Evolutionary conservation across 1,140 invertebrate species (phyloP).

Genomic region (Cyclina sinensis): DNA sequence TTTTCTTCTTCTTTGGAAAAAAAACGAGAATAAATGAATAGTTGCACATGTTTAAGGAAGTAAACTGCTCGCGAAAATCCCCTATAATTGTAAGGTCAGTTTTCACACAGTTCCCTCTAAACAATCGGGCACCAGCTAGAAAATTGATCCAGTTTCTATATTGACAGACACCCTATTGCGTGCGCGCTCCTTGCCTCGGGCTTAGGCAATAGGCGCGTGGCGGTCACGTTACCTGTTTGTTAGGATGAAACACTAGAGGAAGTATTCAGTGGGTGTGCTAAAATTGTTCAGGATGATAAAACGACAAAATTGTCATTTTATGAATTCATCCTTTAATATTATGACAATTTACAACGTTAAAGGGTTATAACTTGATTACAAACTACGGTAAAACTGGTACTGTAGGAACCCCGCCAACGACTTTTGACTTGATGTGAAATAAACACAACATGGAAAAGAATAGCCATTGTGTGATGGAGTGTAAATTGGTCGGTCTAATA

Average conservation of each 20-base stretch:
- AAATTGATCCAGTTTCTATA: slow-evolving; percentile 2
- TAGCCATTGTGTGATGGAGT: too few species aligned
- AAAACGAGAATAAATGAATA: too few species aligned
- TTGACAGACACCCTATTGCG: slow-evolving; percentile 40
- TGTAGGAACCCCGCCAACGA: too few species aligned
- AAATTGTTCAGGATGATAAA: slow-evolving; percentile 3
- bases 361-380: too few species aligned
- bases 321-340: slow-evolving; percentile 19
- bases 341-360: slow-evolving; percentile 22
- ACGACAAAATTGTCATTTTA: slow-evolving; percentile 12
- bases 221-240: slow-evolving; percentile 10
- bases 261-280: not conserved
- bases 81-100: slow-evolving; percentile 26
- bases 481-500: too few species aligned
- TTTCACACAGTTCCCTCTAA: not conserved
- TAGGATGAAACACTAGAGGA: slow-evolving; percentile 4
- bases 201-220: slow-evolving; percentile 28
- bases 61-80: not conserved
- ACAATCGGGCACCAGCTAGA: slow-evolving; percentile 1
- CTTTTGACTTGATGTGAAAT: too few species aligned
- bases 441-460: too few species aligned
- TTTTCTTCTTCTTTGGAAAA: too few species aligned
- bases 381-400: too few species aligned
- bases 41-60: not conserved
- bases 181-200: slow-evolving; percentile 35